Evolutionary conservation across 2,888 invertebrate genomes (phyloP).

Genomic region (Mesopsocus fuscifrons): DNA sequence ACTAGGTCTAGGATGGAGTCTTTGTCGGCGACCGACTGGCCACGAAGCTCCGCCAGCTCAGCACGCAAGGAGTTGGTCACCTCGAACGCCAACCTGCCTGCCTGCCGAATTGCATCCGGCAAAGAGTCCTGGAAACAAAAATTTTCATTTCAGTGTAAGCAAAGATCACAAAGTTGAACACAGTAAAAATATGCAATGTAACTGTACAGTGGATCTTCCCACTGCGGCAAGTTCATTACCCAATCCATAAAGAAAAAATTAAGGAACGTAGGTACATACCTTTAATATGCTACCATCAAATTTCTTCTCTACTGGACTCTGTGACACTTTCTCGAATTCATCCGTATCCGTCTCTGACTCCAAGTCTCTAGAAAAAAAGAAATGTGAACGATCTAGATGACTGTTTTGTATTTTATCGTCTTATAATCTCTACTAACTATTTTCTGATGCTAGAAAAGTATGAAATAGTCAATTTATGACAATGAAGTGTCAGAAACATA

Average conservation of each 20-base stretch:
- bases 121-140: too few relatives aligned
- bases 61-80: conserved; percentile 36
- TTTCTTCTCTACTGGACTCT: conserved; percentile 36
- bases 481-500: conserved; percentile 5
- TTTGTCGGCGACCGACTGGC: conserved; percentile 32
- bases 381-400: too few relatives aligned
- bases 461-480: conserved; percentile 10
- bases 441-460: too few relatives aligned
- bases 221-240: too few relatives aligned
- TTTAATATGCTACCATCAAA: conserved; percentile 20
- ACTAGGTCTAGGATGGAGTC: conserved; percentile 26
- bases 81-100: conserved; percentile 34
- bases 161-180: too few relatives aligned
- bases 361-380: conserved; percentile 37
- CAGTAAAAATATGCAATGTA: too few relatives aligned
- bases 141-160: too few relatives aligned
- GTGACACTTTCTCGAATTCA: conserved; percentile 62
- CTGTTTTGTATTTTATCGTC: too few relatives aligned
- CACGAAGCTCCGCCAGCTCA: conserved; percentile 35
- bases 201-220: conserved; percentile 35
- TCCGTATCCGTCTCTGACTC: conserved; percentile 68
- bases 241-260: conserved; percentile 3
- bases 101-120: too few relatives aligned
- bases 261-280: not conserved
- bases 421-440: too few relatives aligned